Base-by-base conservation (phyloP, 1,140 invertebrate species). In the Trichonephila clavata region DNA sequence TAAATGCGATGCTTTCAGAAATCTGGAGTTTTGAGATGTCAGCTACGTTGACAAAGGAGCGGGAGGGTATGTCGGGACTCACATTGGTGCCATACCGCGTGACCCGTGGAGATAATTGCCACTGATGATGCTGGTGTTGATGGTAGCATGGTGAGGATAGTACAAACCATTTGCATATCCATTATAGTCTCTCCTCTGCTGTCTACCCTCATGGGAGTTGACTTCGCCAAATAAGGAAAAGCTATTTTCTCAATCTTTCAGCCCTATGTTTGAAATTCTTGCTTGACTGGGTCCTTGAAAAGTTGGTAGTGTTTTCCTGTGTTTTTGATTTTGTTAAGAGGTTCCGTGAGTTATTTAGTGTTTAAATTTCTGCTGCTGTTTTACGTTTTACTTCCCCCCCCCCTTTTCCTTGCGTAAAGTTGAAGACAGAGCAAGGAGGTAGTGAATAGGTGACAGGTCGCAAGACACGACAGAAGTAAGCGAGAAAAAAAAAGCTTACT, bases 311-410 rank as follows among this genome's bases (percentile, higher is more conserved):
- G 80, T 81, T 81, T 81, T 32, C 77, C 32, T 81, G 50, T 83
- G 81, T 84, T 84, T 50, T 84, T 84, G 81, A 84, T 84, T 84
- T 84, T 84, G 81, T 32, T 84, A 84, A 84, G 81, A 84, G 81
- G 43, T 84, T 84, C 21, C 2, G 21, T 24, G 81, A 18, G 43
- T 50, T 57, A 84, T 50, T 84, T 59, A 57, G 18, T 57, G 81
- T 59, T 57, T 24, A 57, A 57, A 32, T 50, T 77, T n/a, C n/a
- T 84, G 43, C 20, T 57, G 43, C 20, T 18, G 81, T 50, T 84
- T 16, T 24, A 14, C 24, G n/a, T 14, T 27, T 27, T 14, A 27
- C 24, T 77, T 77, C 32, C 14, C 16, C 2, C 10, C 7, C 50
- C 10, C 10, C 50, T 68, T 68, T 68, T 24, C 65, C 27, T 68